Conservation (phyloP, 2,888 invertebrate genomes). For the Ophion ventricosus region DNA sequence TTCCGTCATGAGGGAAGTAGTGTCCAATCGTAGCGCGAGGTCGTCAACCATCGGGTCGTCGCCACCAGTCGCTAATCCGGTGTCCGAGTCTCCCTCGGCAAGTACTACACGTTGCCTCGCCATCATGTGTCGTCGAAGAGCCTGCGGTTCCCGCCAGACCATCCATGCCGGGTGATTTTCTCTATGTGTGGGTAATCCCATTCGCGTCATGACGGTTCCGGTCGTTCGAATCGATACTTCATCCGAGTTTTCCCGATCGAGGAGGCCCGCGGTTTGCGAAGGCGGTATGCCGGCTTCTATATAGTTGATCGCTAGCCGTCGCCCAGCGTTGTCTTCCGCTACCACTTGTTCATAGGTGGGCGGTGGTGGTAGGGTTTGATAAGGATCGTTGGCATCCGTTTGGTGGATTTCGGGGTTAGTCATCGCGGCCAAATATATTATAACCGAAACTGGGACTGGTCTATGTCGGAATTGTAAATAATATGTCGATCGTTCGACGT, state of each 20-base stretch:
- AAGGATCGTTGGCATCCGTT: slow-evolving; percentile 24
- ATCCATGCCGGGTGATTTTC: slow-evolving; percentile 42
- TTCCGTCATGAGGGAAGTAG: background rate
- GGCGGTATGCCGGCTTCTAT: slow-evolving; percentile 31
- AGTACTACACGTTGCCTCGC: background rate
- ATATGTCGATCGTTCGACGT: slow-evolving; percentile 26
- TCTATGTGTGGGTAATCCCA: slow-evolving; percentile 19
- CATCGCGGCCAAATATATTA: slow-evolving; percentile 48
- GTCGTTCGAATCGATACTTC: slow-evolving; percentile 8
- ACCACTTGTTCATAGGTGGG: slow-evolving; percentile 21
- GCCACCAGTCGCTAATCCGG: background rate
- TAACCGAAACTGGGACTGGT: slow-evolving; percentile 19
- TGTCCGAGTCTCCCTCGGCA: background rate
- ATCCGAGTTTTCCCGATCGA: slow-evolving; percentile 15
- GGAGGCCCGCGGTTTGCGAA: slow-evolving; percentile 22
- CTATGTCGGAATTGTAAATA: slow-evolving; percentile 9
- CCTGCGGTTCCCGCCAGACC: slow-evolving; percentile 33
- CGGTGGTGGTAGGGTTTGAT: slow-evolving; percentile 16
- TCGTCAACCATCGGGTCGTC: slow-evolving; percentile 9
- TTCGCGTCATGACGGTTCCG: slow-evolving; percentile 25
- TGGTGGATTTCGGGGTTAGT: slow-evolving; percentile 10
- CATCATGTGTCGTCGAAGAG: slow-evolving; percentile 22
- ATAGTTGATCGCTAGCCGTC: slow-evolving; percentile 14
- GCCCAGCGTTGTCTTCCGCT: slow-evolving; percentile 24
- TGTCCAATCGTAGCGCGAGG: background rate